phyloP scores from a whole-genome alignment of 2,888 invertebrate genomes.

The Pecten maximus region DNA sequence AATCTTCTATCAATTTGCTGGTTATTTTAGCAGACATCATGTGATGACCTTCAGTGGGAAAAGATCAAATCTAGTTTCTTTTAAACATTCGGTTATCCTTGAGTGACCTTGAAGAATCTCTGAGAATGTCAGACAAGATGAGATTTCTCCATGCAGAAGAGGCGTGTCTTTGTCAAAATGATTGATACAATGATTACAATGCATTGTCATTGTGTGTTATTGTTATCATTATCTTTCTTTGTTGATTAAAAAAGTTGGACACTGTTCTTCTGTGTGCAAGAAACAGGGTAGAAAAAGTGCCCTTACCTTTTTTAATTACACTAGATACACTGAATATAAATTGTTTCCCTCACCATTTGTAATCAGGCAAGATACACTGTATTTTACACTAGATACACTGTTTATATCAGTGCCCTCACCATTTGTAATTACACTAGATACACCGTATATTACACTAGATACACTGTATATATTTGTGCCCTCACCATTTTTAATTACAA shows the following conservation, averaged over 20 bases:
- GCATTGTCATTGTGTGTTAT: neutral
- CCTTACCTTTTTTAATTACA: too few species aligned
- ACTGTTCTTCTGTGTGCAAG: neutral
- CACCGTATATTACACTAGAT: too few species aligned
- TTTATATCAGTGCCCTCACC: too few species aligned
- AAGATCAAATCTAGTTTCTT: neutral
- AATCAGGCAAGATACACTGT: too few species aligned
- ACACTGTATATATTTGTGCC: too few species aligned
- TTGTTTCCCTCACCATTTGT: too few species aligned
- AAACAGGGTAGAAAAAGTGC: too few species aligned
- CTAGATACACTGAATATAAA: too few species aligned
- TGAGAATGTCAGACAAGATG: neutral
- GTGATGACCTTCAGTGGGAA: neutral
- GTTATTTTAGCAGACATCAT: neutral
- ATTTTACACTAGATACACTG: too few species aligned
- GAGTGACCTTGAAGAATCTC: neutral
- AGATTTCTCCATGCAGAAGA: neutral
- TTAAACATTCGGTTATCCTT: neutral
- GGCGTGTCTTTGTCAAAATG: neutral
- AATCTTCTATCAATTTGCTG: neutral
- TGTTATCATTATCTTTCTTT: neutral
- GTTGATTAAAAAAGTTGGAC: neutral
- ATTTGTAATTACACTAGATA: too few species aligned
- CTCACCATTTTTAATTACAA: too few species aligned
- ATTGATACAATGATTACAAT: too few species aligned